Conservation (phyloP, 2,888 invertebrate species). For the Andrena marginata region DNA sequence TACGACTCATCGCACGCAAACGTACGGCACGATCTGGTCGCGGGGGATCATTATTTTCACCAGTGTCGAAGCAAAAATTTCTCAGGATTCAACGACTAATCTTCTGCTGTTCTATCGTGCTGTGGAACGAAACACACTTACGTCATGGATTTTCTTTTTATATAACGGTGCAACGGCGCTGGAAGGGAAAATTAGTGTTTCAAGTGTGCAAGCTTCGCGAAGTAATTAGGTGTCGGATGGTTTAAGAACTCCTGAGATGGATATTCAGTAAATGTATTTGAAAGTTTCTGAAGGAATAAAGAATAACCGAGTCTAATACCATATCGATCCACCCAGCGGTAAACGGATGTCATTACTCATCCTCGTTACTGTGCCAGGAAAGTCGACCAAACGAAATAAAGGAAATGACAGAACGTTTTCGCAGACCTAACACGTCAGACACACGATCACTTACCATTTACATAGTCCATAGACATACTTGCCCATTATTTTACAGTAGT, state of each 20-base stretch:
- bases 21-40: neutral
- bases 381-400: too few relatives aligned
- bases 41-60: constrained; percentile 13
- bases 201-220: neutral
- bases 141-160: constrained; percentile 35
- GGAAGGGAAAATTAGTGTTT: neutral
- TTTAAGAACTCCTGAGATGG: neutral
- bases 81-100: constrained; percentile 9
- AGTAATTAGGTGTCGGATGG: neutral
- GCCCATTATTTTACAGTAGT: too few relatives aligned
- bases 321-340: too few relatives aligned
- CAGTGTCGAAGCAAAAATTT: neutral
- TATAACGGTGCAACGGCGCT: constrained; percentile 2
- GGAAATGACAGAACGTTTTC: too few relatives aligned
- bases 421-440: too few relatives aligned
- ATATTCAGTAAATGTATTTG: neutral
- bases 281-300: too few relatives aligned
- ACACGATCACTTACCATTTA: too few relatives aligned
- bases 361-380: too few relatives aligned
- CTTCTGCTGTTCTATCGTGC: constrained; percentile 2
- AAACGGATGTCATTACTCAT: too few relatives aligned
- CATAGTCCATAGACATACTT: too few relatives aligned
- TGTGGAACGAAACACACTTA: constrained; percentile 13
- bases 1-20: neutral
- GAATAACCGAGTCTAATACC: too few relatives aligned